phyloP scores from a whole-genome alignment of 1,140 invertebrate species.

The Gyrodactylus salaris region DNA sequence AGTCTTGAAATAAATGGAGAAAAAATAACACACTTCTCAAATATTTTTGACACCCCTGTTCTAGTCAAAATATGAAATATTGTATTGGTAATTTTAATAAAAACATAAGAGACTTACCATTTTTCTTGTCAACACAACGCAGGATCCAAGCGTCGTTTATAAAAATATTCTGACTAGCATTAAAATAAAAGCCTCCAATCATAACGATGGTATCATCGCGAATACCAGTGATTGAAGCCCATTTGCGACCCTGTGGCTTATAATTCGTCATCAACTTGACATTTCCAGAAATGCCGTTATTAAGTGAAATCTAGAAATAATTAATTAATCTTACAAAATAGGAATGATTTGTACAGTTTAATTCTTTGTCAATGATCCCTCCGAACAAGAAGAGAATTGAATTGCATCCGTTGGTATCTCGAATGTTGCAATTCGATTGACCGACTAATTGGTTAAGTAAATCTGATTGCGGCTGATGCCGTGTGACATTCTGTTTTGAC shows the following conservation, averaged over 20 bases:
- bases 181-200: neutral
- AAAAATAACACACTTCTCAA: too few relatives aligned
- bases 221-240: neutral
- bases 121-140: neutral
- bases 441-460: neutral
- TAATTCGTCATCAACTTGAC: neutral
- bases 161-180: neutral
- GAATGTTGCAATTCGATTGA: neutral
- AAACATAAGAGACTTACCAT: neutral
- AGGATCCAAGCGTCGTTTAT: neutral
- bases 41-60: too few relatives aligned
- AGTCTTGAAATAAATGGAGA: too few relatives aligned
- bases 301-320: neutral
- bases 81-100: neutral
- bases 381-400: neutral
- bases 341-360: neutral
- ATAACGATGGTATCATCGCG: neutral
- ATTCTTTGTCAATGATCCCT: neutral
- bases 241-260: neutral
- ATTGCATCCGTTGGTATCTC: neutral
- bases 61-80: too few relatives aligned
- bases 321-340: neutral
- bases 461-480: neutral
- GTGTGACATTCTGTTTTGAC: too few relatives aligned
- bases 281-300: neutral